phyloP scores from a whole-genome alignment of 2,113 vertebrate species.

The Cathartes aura region DNA sequence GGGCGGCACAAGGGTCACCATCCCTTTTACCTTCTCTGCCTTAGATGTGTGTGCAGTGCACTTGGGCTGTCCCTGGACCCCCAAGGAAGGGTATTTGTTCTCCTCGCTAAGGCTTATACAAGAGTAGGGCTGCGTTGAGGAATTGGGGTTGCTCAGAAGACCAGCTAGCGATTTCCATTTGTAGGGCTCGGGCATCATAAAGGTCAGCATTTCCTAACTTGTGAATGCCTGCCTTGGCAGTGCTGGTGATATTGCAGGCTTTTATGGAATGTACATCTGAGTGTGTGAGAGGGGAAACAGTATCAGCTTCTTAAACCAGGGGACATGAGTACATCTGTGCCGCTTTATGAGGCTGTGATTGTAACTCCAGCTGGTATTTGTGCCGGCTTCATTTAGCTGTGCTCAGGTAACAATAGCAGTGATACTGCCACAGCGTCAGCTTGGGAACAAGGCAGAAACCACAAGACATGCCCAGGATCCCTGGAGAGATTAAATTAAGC shows the following conservation, averaged over 20 bases:
- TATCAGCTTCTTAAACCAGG: not conserved
- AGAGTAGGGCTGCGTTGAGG: not conserved
- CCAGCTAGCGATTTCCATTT: not conserved
- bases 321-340: not conserved
- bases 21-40: not conserved
- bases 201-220: not conserved
- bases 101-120: not conserved
- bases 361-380: not conserved
- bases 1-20: not conserved
- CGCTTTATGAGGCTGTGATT: not conserved
- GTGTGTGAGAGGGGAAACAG: not conserved
- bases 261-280: not conserved
- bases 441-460: not conserved
- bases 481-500: not conserved
- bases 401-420: not conserved
- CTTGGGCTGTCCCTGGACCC: accelerated
- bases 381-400: not conserved
- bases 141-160: not conserved
- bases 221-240: not conserved
- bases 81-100: not conserved
- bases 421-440: not conserved
- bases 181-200: not conserved
- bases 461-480: not conserved
- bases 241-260: not conserved
- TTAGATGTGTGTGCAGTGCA: not conserved